Conservation (phyloP, 2,797 vertebrate species). For the Artibeus jamaicensis region DNA sequence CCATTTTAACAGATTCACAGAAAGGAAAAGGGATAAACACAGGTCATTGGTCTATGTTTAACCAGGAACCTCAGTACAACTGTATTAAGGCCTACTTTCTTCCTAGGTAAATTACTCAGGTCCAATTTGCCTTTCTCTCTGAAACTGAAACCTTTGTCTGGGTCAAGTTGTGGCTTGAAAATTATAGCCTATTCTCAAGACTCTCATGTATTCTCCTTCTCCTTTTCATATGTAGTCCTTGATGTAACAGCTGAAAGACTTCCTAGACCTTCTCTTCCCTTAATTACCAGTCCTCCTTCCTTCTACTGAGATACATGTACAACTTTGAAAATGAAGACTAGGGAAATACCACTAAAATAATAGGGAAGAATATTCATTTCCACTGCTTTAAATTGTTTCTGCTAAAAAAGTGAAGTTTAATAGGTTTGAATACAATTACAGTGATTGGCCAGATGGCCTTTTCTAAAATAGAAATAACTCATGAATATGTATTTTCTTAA, state of each 20-base stretch:
- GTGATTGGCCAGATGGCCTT: background rate
- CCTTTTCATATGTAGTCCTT: background rate
- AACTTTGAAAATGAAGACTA: background rate
- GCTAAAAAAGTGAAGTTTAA: background rate
- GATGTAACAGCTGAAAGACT: background rate
- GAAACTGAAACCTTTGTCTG: background rate
- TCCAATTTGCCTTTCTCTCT: slow-evolving; percentile 14
- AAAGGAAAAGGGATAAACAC: background rate
- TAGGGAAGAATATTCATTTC: background rate
- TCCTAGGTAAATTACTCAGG: background rate
- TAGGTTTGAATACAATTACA: background rate
- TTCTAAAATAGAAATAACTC: slow-evolving; percentile 11
- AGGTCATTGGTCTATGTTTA: background rate
- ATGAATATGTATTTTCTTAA: background rate
- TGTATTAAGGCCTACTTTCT: background rate
- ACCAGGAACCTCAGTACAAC: background rate
- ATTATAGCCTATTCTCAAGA: background rate
- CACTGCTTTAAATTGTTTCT: background rate
- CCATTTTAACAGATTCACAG: background rate
- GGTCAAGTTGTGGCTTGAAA: background rate
- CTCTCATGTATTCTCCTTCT: background rate
- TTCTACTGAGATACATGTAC: fast-evolving
- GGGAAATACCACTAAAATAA: background rate
- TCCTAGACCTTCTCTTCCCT: background rate
- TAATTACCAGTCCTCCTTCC: too few relatives aligned